Evolutionary conservation across 2,113 vertebrate species (phyloP), one percentile per base, ranked within the genome.

Genomic region (Poecile atricapillus): DNA sequence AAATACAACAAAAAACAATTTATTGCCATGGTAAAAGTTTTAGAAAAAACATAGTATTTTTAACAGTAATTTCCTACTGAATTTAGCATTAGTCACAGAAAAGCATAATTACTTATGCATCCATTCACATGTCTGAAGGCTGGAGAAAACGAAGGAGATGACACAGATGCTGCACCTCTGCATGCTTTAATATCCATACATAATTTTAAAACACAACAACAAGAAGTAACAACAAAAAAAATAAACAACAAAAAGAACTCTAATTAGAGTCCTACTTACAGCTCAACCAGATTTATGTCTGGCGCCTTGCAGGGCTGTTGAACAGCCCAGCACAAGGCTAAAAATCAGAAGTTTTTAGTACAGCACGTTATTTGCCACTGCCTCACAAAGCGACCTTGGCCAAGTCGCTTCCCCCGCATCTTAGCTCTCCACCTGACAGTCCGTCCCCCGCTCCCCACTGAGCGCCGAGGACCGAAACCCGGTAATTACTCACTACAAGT

Each of bases 341-440:
- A 56, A 63, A 49, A 53, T 14, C 35, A 10, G 5, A 91, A 83
- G 87, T 87, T 94, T 78, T 60, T 2, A 43, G 49, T 3, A 16
- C 43, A 44, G 50, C 15, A 9, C 49, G 5, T 47, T 64, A 63
- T 49, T 52, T 31, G 3, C 52, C 67, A 15, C 59, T 13, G 82
- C 47, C 43, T 88, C 55, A 1, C 41, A 18, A 63, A 24, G 27
- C 77, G 94, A 95, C 95, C 96, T 96, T 95, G 90, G 84, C 16
- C 69, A 35, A 84, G 65, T 50, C 77, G 9, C 77, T 78, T 35
- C 15, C 30, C 80, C 46, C 30, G 23, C 80, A 56, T 9, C 83
- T 15, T 55, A 3, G 68, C 58, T 50, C 31, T 69, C 27, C 75
- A 87, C n/a, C 82, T 68, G 70, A 10, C 52, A 20, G 44, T 1